Conservation (phyloP, 92 coral and sea anemone genomes). For the Zoanthus solanderi region DNA sequence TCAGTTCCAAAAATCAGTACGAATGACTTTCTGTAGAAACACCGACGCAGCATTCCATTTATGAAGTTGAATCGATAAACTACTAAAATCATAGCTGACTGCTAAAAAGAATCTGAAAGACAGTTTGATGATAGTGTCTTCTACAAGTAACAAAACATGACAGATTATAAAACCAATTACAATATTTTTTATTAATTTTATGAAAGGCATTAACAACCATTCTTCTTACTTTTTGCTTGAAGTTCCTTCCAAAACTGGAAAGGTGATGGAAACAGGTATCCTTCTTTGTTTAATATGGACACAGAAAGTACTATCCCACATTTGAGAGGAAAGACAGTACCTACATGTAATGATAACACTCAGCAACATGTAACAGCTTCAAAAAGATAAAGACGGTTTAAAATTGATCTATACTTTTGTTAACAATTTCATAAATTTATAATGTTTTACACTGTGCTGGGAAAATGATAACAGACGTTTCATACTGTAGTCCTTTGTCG, state of each 20-base stretch:
- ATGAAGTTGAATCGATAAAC: too few relatives aligned
- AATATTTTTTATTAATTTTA: neutral
- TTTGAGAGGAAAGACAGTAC: slow-evolving; percentile 86
- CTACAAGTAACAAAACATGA: neutral
- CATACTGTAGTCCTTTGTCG: too few relatives aligned
- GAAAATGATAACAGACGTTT: too few relatives aligned
- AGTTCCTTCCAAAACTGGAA: slow-evolving; percentile 90
- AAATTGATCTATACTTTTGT: too few relatives aligned
- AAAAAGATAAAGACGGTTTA: neutral
- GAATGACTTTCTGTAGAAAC: too few relatives aligned
- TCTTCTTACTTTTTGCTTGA: slow-evolving; percentile 55
- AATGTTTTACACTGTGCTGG: too few relatives aligned
- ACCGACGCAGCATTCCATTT: too few relatives aligned
- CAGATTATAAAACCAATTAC: neutral
- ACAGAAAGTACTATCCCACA: slow-evolving; percentile 81
- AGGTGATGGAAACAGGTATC: slow-evolving; percentile 93
- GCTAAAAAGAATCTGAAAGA: too few relatives aligned
- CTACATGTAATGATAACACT: slow-evolving; percentile 36
- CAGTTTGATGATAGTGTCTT: too few relatives aligned
- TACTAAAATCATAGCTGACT: too few relatives aligned
- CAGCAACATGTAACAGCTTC: neutral
- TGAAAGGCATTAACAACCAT: neutral
- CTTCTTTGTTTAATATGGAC: slow-evolving; percentile 84
- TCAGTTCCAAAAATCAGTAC: too few relatives aligned
- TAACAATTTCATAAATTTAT: too few relatives aligned